Percentiles rank a stretch among this genome's conserved stretches.
Conservation (phyloP, 2,113 vertebrate species). For the Callithrix jacchus region DNA sequence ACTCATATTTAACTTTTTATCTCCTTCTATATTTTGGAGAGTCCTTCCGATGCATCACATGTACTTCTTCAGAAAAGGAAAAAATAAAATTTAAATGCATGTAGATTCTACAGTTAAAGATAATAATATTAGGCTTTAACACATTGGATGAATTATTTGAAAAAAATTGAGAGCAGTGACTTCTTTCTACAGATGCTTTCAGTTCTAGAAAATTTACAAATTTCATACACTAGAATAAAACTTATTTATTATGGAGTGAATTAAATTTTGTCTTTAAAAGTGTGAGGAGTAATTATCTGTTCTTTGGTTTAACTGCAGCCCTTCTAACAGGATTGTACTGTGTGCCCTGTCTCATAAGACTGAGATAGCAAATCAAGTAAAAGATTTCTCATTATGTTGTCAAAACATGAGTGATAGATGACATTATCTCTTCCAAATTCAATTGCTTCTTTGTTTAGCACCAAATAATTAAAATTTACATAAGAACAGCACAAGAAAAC, state of each 20-base stretch:
- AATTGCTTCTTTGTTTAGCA: slow-evolving; percentile 53
- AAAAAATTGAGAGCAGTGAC: not conserved
- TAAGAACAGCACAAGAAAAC: slow-evolving; percentile 41
- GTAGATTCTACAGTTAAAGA: not conserved
- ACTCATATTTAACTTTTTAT: not conserved
- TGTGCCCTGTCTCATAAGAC: not conserved
- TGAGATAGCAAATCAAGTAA: slow-evolving; percentile 1
- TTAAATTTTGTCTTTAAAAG: slow-evolving; percentile 30
- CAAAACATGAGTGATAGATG: slow-evolving; percentile 47
- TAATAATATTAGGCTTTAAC: not conserved
- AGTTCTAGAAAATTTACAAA: not conserved
- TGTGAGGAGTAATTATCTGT: not conserved
- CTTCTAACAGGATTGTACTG: not conserved
- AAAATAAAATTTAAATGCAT: not conserved
- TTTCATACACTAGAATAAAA: not conserved
- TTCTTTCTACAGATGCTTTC: not conserved
- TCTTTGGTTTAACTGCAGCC: not conserved
- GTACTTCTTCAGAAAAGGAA: not conserved
- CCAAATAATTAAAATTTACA: slow-evolving; percentile 63
- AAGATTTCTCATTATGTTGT: slow-evolving; percentile 47
- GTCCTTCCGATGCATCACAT: not conserved
- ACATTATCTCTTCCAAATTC: slow-evolving; percentile 52
- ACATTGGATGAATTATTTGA: not conserved
- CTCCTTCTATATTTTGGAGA: not conserved
- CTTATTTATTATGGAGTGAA: not conserved